These are phyloP conservation scores for Ophion costatus DNA, from an alignment of 2,888 invertebrate species.

Conservation along the genomic window DNA sequence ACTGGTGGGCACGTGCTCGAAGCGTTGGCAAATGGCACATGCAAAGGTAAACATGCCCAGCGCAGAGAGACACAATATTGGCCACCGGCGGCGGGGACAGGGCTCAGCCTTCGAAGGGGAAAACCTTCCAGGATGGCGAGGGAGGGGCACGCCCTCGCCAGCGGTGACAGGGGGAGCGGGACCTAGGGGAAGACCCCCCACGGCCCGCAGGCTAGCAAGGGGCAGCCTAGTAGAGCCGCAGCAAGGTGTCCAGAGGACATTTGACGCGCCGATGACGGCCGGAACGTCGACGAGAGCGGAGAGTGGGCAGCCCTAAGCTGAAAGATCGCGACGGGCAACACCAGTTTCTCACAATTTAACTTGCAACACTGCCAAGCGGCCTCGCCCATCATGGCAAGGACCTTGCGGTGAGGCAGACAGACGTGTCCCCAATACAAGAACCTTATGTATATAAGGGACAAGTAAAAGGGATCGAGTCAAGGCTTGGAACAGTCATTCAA, in stretches of 20 bases:
- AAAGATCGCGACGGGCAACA: neutral
- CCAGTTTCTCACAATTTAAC: slow-evolving; percentile 48
- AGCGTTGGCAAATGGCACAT: no score
- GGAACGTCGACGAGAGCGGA: slow-evolving; percentile 37
- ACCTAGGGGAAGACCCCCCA: no score
- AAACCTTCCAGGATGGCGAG: no score
- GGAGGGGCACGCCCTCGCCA: no score
- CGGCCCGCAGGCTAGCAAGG: no score
- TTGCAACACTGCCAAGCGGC: slow-evolving; percentile 58
- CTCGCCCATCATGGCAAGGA: slow-evolving; percentile 36
- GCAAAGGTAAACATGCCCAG: no score
- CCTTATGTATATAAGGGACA: slow-evolving; percentile 40
- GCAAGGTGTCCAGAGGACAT: slow-evolving; percentile 55
- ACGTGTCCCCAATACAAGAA: slow-evolving; percentile 53
- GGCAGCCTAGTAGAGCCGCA: no score
- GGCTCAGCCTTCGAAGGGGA: no score
- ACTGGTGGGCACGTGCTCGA: no score
- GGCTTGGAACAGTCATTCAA: slow-evolving; percentile 1
- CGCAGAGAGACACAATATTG: no score
- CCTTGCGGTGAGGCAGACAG: slow-evolving; percentile 46
- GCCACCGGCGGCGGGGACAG: no score
- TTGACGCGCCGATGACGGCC: slow-evolving; percentile 43
- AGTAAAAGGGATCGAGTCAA: slow-evolving; percentile 14
- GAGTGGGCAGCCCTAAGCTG: neutral
- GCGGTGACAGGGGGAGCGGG: no score